Evolutionary conservation across 2,888 invertebrate species (phyloP), one percentile per base, ranked within the genome.

Genomic region (Hyppa rectilinea): DNA sequence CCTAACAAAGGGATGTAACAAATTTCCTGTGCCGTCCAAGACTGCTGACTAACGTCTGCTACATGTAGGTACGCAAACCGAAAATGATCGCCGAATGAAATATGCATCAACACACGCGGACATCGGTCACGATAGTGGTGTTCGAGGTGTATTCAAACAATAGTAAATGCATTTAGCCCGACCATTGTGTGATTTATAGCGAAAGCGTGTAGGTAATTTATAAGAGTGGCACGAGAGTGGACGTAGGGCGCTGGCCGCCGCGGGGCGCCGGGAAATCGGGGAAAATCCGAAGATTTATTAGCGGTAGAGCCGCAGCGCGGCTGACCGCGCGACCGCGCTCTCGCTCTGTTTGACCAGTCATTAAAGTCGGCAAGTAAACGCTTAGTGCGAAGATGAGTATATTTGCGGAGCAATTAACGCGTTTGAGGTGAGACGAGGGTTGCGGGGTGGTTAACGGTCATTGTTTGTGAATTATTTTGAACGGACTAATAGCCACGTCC

Each of bases 381-480:
- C 91, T 95, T 95, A 94, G 91, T 91, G 93, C 92, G 87, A 95
- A 94, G 95, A 95, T 92, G 94, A 95, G 94, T 95, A 93, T 95
- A 94, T 95, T 95, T 95, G 95, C 94, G 92, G 92, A 93, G 91
- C 92, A 95, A 95, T 95, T 95, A 95, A 94, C 94, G 94, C 93
- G 89, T 91, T 89, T 83, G 92, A 94, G 93, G 93, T 92, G 93
- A 93, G 94, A 94, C 93, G 91, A 95, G 95, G 95, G 95, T 94
- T 88, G 87, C 85, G 82, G 89, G 87, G 81, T 86, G 85, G 80
- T 78, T 84, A 80, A 82, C 88, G 90, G 87, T 90, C 90, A 91
- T 90, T 93, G 92, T 93, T 92, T 91, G 89, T 86, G 84, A 89
- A 91, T 90, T 87, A 89, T 92, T 88, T 90, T 87, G 83, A 87